Conservation (phyloP, 2,888 invertebrate genomes). For the Hylaea fasciaria region DNA sequence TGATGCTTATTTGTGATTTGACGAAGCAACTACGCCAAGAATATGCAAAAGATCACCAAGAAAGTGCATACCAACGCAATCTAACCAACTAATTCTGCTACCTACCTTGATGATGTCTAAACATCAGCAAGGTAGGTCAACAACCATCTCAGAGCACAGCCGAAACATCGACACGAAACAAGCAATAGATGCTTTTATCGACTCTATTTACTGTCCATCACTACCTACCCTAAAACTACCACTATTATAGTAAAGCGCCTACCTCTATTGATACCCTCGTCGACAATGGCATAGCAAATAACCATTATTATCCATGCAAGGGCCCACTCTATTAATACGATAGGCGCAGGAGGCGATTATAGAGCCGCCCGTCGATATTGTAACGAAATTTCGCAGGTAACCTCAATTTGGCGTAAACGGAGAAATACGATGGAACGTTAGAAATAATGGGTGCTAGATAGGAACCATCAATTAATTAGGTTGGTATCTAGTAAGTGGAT, state of each 20-base stretch:
- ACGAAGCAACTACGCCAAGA: no score
- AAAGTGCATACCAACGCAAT: no score
- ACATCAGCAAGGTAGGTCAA: no score
- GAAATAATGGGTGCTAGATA: slow-evolving; percentile 18
- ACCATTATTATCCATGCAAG: slow-evolving; percentile 72
- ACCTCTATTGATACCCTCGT: slow-evolving; percentile 76
- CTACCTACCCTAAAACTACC: slow-evolving; percentile 61
- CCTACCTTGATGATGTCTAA: no score
- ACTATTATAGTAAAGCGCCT: slow-evolving; percentile 74
- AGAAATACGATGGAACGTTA: slow-evolving; percentile 7
- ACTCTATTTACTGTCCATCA: slow-evolving; percentile 41
- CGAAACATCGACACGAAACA: no score
- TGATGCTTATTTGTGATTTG: no score
- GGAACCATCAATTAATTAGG: neutral
- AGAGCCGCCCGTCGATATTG: slow-evolving; percentile 28
- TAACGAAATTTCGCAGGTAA: slow-evolving; percentile 36
- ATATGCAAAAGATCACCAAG: no score
- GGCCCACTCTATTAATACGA: slow-evolving; percentile 69
- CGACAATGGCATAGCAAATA: slow-evolving; percentile 81
- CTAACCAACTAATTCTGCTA: no score
- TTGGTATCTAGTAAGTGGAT: neutral
- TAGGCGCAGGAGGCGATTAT: slow-evolving; percentile 52
- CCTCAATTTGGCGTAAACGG: slow-evolving; percentile 19
- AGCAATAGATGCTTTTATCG: neutral
- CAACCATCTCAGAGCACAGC: no score